Conservation (phyloP, 2,888 invertebrate genomes). For the Ornithoptera priamus region DNA sequence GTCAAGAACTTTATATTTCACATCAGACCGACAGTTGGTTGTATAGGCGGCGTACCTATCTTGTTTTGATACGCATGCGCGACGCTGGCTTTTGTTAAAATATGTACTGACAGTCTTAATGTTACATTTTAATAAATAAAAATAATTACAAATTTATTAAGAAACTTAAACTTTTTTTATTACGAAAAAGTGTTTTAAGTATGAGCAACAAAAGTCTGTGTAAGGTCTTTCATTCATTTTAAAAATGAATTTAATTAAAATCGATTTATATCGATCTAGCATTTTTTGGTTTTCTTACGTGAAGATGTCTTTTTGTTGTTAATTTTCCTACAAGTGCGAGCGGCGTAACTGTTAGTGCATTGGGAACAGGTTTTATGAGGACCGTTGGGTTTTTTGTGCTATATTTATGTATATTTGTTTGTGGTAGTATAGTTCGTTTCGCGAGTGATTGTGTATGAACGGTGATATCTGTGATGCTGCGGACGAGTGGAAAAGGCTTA, state of each 20-base stretch:
- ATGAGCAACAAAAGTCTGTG: constrained; percentile 39
- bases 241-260: constrained; percentile 46
- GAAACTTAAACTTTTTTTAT: constrained; percentile 52
- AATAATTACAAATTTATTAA: constrained; percentile 43
- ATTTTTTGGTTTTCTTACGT: constrained; percentile 59
- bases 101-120: constrained; percentile 60
- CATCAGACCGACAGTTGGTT: constrained; percentile 46
- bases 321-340: constrained; percentile 70
- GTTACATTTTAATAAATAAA: constrained; percentile 43
- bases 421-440: constrained; percentile 48
- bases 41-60: constrained; percentile 56
- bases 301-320: constrained; percentile 50
- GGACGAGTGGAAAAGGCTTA: constrained; percentile 46
- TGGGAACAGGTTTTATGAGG: constrained; percentile 64
- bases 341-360: constrained; percentile 51
- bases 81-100: constrained; percentile 49
- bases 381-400: constrained; percentile 70
- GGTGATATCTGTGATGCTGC: constrained; percentile 60
- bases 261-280: constrained; percentile 60
- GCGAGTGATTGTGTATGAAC: constrained; percentile 55
- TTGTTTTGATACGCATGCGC: constrained; percentile 50
- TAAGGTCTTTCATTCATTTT: constrained; percentile 34
- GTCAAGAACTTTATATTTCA: constrained; percentile 13
- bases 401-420: constrained; percentile 53
- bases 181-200: constrained; percentile 50